Percentiles rank a stretch among this genome's conserved stretches.
Conservation (phyloP, 2,888 invertebrate species). For the Pachliopta kotzebuea region DNA sequence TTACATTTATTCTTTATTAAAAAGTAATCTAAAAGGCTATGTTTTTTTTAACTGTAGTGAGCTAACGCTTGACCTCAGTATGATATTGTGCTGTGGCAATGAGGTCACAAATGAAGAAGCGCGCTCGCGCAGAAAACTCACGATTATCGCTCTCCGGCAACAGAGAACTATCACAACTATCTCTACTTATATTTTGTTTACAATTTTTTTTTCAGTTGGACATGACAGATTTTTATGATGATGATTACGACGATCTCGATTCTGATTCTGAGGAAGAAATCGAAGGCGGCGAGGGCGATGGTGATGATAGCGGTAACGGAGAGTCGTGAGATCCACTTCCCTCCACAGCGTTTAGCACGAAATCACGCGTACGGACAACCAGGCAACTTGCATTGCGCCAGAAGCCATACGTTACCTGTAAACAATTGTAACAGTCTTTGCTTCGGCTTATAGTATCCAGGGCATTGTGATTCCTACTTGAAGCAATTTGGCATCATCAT, state of each 20-base stretch:
- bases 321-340: constrained; percentile 87
- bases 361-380: constrained; percentile 41
- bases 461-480: background rate
- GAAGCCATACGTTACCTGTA: constrained; percentile 19
- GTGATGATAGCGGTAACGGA: constrained; percentile 94
- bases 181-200: background rate
- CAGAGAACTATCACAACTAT: too few species aligned
- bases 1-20: too few species aligned
- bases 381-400: constrained; percentile 30
- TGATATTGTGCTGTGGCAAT: too few species aligned
- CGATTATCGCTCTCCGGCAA: too few species aligned
- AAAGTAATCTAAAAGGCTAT: too few species aligned
- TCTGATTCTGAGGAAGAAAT: constrained; percentile 84
- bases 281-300: constrained; percentile 87
- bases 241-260: constrained; percentile 94
- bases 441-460: background rate
- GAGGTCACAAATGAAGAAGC: too few species aligned
- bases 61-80: too few species aligned
- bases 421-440: constrained; percentile 11
- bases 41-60: too few species aligned
- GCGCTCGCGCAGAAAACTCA: too few species aligned
- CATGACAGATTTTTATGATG: constrained; percentile 97
- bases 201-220: constrained; percentile 80
- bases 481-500: background rate
- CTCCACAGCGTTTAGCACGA: constrained; percentile 34